phyloP scores from a whole-genome alignment of 2,888 invertebrate genomes.

The Schizotus pectinicornis region DNA sequence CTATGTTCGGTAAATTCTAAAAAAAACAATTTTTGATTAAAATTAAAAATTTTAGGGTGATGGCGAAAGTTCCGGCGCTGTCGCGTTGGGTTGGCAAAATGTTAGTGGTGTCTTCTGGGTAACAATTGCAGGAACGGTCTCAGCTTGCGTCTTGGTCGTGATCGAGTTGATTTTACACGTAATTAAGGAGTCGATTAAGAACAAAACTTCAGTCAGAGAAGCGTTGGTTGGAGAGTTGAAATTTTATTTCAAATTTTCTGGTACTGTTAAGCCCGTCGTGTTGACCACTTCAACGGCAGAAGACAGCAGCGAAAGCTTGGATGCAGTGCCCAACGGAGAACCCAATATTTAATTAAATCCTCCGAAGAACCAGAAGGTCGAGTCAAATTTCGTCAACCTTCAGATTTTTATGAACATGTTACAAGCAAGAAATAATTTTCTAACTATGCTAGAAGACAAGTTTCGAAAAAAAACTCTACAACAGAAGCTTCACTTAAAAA shows the following conservation, averaged over 20 bases:
- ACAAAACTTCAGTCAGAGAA: slow-evolving; percentile 67
- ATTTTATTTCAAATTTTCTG: slow-evolving; percentile 73
- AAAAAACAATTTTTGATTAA: too few relatives aligned
- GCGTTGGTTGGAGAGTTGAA: slow-evolving; percentile 72
- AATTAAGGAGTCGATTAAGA: slow-evolving; percentile 39
- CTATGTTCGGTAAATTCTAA: slow-evolving; percentile 5
- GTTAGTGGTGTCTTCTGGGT: slow-evolving; percentile 83
- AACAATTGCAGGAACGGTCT: slow-evolving; percentile 67
- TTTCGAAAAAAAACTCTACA: too few relatives aligned
- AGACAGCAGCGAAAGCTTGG: neutral
- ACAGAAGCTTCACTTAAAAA: too few relatives aligned
- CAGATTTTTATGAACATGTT: too few relatives aligned
- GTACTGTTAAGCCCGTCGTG: slow-evolving; percentile 72
- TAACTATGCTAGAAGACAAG: too few relatives aligned
- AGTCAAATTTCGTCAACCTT: too few relatives aligned
- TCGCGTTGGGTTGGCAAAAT: slow-evolving; percentile 70
- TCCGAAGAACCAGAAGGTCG: too few relatives aligned
- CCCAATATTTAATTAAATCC: too few relatives aligned
- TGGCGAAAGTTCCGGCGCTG: slow-evolving; percentile 39
- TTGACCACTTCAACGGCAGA: neutral
- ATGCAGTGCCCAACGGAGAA: too few relatives aligned
- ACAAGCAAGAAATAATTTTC: too few relatives aligned
- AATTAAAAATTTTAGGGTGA: slow-evolving; percentile 29
- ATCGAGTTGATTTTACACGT: slow-evolving; percentile 70
- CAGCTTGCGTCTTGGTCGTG: slow-evolving; percentile 71